These are phyloP conservation scores for Nothura maculosa DNA, from an alignment of 2,797 vertebrate species.

Conservation along the genomic window DNA sequence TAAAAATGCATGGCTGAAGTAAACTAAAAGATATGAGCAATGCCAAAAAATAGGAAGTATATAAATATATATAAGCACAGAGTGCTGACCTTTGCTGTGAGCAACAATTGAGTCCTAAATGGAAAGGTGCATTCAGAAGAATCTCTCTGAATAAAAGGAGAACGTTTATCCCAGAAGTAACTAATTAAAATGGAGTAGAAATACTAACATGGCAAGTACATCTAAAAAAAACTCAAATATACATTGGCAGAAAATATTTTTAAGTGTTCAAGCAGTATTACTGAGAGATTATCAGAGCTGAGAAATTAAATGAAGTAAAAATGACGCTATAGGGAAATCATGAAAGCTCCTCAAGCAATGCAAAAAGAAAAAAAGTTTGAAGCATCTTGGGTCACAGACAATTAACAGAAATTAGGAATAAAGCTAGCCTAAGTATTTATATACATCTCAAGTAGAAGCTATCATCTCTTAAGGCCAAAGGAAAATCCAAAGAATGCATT, in stretches of 20 bases:
- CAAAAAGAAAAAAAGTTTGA: neutral
- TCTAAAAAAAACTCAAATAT: neutral
- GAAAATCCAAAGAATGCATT: neutral
- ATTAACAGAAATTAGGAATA: neutral
- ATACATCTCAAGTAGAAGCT: neutral
- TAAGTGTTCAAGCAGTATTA: neutral
- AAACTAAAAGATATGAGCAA: neutral
- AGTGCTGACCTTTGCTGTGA: neutral
- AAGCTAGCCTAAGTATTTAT: neutral
- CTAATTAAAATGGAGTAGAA: neutral
- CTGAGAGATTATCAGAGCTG: neutral
- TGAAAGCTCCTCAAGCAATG: neutral
- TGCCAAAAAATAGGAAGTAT: slow-evolving; percentile 29
- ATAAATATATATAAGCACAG: slow-evolving; percentile 25
- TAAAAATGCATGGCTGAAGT: neutral
- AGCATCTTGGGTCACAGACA: neutral
- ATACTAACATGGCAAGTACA: neutral
- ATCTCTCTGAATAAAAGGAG: neutral
- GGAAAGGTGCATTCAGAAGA: neutral
- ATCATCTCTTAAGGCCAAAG: neutral
- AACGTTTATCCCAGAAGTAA: neutral
- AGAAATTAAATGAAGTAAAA: slow-evolving; percentile 10
- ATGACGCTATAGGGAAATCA: neutral
- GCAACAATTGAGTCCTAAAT: neutral
- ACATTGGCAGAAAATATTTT: neutral